Percentiles rank a stretch among this genome's conserved stretches.
These are phyloP conservation scores for Steinernema carpocapsae DNA, from an alignment of 2,888 invertebrate genomes.

Conservation along the genomic window DNA sequence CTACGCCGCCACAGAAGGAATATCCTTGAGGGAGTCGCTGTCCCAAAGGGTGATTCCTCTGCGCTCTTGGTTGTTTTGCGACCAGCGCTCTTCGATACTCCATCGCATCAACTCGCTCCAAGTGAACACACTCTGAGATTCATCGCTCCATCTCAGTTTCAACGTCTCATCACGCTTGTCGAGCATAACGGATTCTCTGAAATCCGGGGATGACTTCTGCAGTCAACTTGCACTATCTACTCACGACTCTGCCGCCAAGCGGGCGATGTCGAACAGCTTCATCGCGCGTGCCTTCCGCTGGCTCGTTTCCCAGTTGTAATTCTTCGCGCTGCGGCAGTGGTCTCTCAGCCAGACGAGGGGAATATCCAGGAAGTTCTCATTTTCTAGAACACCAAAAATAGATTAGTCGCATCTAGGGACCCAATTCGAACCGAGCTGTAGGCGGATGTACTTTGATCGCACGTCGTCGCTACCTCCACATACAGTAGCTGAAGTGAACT, in stretches of 20 bases:
- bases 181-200: conserved; percentile 34
- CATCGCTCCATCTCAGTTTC: conserved; percentile 34
- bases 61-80: conserved; percentile 33
- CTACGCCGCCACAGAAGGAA: conserved; percentile 48
- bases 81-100: background rate
- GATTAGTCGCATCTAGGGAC: background rate
- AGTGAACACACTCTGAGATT: conserved; percentile 26
- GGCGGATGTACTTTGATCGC: conserved; percentile 28
- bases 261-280: conserved; percentile 46
- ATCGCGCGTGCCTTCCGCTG: conserved; percentile 58
- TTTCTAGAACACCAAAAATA: conserved; percentile 21
- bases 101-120: conserved; percentile 18
- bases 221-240: too few species aligned
- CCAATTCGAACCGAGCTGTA: background rate
- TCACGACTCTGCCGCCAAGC: conserved; percentile 41
- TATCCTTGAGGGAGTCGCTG: conserved; percentile 41
- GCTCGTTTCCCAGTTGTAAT: conserved; percentile 58
- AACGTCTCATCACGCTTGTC: background rate
- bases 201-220: too few species aligned
- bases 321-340: conserved; percentile 52
- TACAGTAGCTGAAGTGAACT: conserved; percentile 27
- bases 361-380: conserved; percentile 44
- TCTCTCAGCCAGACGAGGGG: conserved; percentile 66
- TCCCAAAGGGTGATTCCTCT: conserved; percentile 42
- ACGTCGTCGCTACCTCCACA: background rate